Conservation (phyloP, 2,888 invertebrate species). For the Lymantria monacha region DNA sequence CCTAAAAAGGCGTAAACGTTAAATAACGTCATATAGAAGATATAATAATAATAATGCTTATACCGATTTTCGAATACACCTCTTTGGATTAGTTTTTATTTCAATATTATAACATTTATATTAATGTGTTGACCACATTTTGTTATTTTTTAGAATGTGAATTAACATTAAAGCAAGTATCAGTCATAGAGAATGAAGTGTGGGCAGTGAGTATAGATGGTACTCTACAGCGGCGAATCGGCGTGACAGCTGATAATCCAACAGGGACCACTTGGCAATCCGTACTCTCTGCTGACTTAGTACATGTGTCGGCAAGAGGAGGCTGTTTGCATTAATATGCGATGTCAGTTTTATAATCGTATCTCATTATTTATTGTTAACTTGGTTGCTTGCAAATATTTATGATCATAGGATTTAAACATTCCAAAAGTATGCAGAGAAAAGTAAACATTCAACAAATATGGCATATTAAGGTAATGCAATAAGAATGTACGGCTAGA, state of each 20-base stretch:
- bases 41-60: too few relatives aligned
- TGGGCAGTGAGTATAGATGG: slow-evolving; percentile 90
- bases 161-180: slow-evolving; percentile 85
- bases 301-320: slow-evolving; percentile 64
- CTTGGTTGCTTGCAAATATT: slow-evolving; percentile 1
- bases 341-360: neutral
- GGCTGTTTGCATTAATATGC: slow-evolving; percentile 33
- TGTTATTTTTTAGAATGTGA: slow-evolving; percentile 56
- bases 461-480: too few relatives aligned
- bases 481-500: too few relatives aligned
- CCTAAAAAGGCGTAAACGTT: too few relatives aligned
- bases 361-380: neutral
- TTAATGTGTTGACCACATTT: too few relatives aligned
- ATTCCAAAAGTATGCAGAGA: neutral
- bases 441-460: neutral
- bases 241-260: slow-evolving; percentile 87
- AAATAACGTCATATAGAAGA: too few relatives aligned
- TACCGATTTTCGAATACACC: too few relatives aligned
- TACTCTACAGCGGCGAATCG: slow-evolving; percentile 86
- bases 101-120: neutral
- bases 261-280: slow-evolving; percentile 91
- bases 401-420: neutral
- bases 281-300: slow-evolving; percentile 80
- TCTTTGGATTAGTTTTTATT: neutral
- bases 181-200: slow-evolving; percentile 86